phyloP scores from a whole-genome alignment of 2,113 vertebrate genomes.

The Aythya baeri region DNA sequence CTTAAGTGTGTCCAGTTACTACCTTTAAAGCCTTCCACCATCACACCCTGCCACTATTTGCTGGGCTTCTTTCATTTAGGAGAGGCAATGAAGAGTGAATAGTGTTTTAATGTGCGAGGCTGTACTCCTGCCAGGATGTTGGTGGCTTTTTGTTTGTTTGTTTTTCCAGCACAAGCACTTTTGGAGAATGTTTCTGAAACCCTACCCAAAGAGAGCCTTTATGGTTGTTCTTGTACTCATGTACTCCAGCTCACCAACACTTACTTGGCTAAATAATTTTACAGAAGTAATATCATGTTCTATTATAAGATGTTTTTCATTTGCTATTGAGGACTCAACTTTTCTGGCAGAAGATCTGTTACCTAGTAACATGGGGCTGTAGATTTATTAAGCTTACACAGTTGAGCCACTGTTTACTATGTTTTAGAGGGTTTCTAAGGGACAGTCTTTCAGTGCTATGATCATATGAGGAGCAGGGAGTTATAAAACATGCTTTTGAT shows the following conservation, averaged over 20 bases:
- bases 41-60: background rate
- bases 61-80: background rate
- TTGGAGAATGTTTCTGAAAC: background rate
- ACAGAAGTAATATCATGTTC: background rate
- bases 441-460: background rate
- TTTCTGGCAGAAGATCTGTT: background rate
- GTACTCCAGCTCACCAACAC: background rate
- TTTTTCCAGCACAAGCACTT: background rate
- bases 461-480: background rate
- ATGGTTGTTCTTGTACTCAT: background rate
- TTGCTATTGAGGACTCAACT: background rate
- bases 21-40: background rate
- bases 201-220: too few relatives aligned
- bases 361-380: background rate
- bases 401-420: background rate
- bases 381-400: background rate
- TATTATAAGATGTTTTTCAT: background rate
- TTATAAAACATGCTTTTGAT: background rate
- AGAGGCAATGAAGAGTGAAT: background rate
- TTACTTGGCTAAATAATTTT: background rate
- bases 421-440: background rate
- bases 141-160: background rate
- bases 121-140: background rate
- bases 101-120: background rate
- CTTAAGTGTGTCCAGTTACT: background rate